Evolutionary conservation across 2,113 vertebrate genomes (phyloP).

Genomic region (Pachypanchax playfairii): DNA sequence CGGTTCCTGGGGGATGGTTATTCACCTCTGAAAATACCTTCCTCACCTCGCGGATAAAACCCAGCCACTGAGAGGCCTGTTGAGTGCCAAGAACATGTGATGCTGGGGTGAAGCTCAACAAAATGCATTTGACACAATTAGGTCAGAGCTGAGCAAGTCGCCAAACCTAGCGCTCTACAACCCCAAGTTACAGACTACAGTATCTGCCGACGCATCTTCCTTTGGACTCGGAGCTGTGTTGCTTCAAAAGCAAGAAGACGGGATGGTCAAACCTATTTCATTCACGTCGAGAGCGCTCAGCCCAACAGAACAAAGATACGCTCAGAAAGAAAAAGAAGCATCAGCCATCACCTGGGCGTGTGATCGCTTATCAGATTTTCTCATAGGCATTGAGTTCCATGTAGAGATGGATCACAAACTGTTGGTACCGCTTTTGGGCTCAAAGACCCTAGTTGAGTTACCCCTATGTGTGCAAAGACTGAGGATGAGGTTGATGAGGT

Average conservation of each 20-base stretch:
- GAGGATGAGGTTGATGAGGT: not conserved
- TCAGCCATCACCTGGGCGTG: not conserved
- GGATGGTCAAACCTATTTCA: not conserved
- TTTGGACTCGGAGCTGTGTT: not conserved
- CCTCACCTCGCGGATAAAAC: not conserved
- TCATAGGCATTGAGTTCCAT: not conserved
- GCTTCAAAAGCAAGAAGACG: not conserved
- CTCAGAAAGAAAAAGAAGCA: not conserved
- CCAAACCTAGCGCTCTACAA: not conserved
- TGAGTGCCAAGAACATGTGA: not conserved
- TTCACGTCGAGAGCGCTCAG: not conserved
- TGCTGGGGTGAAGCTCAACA: not conserved
- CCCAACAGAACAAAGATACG: not conserved
- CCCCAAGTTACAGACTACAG: not conserved
- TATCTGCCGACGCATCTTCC: not conserved
- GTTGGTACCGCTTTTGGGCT: not conserved
- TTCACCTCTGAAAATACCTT: not conserved
- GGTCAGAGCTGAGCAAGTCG: not conserved
- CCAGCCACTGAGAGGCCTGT: not conserved
- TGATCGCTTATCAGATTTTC: not conserved
- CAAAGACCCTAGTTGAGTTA: not conserved
- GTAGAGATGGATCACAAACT: not conserved
- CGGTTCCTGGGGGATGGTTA: not conserved
- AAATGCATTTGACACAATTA: not conserved
- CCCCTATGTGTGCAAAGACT: not conserved